A percentile compares a stretch with the other conserved stretches of the same genome.
These are phyloP conservation scores for Amphipyra tragopoginis DNA, from an alignment of 2,888 invertebrate species.

Conservation along the genomic window DNA sequence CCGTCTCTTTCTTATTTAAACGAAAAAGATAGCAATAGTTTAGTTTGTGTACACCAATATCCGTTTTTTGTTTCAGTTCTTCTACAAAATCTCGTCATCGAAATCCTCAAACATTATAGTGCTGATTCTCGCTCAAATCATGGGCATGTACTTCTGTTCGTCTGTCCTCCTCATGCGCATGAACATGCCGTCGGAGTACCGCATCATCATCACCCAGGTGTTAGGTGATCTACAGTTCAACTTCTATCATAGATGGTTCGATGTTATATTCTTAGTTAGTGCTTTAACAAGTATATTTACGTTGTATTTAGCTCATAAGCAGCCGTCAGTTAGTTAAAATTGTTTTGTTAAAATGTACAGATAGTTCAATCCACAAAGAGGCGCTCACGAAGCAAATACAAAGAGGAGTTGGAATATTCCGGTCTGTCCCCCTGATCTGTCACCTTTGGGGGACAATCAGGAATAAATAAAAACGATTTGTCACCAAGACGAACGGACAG, in stretches of 20 bases:
- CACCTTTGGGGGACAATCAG: too few species aligned
- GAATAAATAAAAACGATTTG: too few species aligned
- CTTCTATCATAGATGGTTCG: slow-evolving; percentile 99
- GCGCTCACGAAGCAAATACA: too few species aligned
- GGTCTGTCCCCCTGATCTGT: too few species aligned
- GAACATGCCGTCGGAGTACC: slow-evolving; percentile 99
- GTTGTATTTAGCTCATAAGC: slow-evolving; percentile 98
- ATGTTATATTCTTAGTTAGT: slow-evolving; percentile 99
- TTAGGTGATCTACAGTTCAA: slow-evolving; percentile 99
- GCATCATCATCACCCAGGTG: slow-evolving; percentile 96
- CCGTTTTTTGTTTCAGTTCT: slow-evolving; percentile 92
- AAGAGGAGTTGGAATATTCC: too few species aligned
- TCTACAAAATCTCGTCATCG: slow-evolving; percentile 99
- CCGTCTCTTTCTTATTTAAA: too few species aligned
- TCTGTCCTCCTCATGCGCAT: slow-evolving; percentile 99
- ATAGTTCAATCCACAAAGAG: too few species aligned
- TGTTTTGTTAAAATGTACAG: too few species aligned
- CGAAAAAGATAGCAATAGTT: too few species aligned
- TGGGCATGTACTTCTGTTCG: slow-evolving; percentile 99
- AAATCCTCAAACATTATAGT: slow-evolving; percentile 99
- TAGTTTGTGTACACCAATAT: too few species aligned
- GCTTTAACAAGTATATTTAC: slow-evolving; percentile 98
- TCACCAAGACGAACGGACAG: too few species aligned
- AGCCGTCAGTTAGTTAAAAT: slow-evolving; percentile 90
- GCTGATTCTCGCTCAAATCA: slow-evolving; percentile 98